Evolutionary conservation across 2,113 vertebrate genomes (phyloP).

Genomic region (Phylloscopus trochiloides): DNA sequence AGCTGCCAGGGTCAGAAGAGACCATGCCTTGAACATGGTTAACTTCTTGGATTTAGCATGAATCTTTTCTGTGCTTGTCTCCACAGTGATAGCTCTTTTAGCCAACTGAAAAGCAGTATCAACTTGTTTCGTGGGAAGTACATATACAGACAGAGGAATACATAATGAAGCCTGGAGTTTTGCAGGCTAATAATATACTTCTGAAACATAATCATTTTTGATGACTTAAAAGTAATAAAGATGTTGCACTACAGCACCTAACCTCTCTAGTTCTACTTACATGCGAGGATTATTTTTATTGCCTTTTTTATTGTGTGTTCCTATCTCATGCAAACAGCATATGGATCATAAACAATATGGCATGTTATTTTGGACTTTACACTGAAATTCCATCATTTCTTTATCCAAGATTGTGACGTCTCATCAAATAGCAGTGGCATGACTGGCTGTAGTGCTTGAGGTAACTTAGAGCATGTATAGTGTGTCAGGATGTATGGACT

Average conservation of each 20-base stretch:
- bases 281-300: neutral
- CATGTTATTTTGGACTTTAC: neutral
- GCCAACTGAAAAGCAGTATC: neutral
- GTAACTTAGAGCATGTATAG: neutral
- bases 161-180: neutral
- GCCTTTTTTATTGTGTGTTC: neutral
- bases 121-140: neutral
- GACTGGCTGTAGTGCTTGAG: neutral
- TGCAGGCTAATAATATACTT: neutral
- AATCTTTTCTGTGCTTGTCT: neutral
- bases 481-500: slow-evolving; percentile 14
- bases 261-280: neutral
- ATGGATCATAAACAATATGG: neutral
- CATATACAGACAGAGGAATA: neutral
- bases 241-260: neutral
- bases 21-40: neutral
- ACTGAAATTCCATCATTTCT: neutral
- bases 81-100: neutral
- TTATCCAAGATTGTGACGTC: neutral
- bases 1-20: neutral
- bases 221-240: neutral
- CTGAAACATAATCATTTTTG: neutral
- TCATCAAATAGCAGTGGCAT: neutral
- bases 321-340: neutral
- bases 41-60: neutral